Conservation (phyloP, 2,797 vertebrate genomes). For the Lophotriccus pileatus region DNA sequence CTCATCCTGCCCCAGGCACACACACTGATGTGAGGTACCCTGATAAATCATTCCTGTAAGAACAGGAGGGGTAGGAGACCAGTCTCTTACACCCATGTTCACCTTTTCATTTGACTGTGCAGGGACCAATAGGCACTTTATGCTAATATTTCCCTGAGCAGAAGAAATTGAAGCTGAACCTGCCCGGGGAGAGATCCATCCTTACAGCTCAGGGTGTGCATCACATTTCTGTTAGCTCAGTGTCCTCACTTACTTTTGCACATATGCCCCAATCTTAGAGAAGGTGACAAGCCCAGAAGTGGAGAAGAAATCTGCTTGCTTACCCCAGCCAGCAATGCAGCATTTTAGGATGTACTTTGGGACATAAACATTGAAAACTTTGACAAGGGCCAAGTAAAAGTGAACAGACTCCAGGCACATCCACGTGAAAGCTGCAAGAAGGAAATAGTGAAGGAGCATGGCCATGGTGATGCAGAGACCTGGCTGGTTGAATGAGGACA, state of each 20-base stretch:
- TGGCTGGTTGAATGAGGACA: slow-evolving; percentile 76
- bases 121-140: neutral
- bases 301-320: slow-evolving; percentile 45
- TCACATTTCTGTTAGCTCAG: neutral
- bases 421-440: slow-evolving; percentile 89
- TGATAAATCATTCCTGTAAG: neutral
- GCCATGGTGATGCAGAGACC: slow-evolving; percentile 81
- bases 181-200: neutral
- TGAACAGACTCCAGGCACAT: slow-evolving; percentile 90
- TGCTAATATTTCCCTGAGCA: neutral
- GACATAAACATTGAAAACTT: slow-evolving; percentile 89
- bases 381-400: slow-evolving; percentile 89
- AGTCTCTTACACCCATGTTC: neutral
- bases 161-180: neutral
- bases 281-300: neutral
- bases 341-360: slow-evolving; percentile 87
- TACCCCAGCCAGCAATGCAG: slow-evolving; percentile 88
- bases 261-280: neutral
- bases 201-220: neutral
- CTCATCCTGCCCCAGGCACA: neutral
- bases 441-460: slow-evolving; percentile 83
- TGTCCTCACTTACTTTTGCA: neutral
- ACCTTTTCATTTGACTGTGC: neutral
- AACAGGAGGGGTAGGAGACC: neutral
- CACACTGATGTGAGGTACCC: accelerated